Conservation (phyloP, 2,797 vertebrate genomes). For the Macropus fuliginosus region DNA sequence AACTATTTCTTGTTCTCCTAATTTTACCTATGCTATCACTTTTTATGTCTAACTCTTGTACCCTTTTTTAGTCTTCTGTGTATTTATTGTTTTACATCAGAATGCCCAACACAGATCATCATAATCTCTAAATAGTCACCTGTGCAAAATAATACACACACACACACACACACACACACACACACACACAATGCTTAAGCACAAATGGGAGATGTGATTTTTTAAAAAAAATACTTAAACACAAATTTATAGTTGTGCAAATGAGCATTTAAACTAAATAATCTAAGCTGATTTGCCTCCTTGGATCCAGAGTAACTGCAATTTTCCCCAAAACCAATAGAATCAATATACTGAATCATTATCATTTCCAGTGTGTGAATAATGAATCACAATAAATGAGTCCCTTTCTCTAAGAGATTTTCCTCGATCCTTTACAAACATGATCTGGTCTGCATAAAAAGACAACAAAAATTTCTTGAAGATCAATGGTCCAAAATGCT, state of each 20-base stretch:
- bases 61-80: background rate
- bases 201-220: too few relatives aligned
- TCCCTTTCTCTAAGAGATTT: background rate
- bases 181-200: background rate
- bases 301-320: background rate
- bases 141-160: background rate
- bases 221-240: background rate
- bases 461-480: background rate
- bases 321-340: background rate
- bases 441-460: background rate
- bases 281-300: background rate
- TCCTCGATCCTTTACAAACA: background rate
- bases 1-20: background rate
- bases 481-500: background rate
- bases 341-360: background rate
- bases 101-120: background rate
- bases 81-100: background rate
- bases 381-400: background rate
- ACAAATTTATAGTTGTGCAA: background rate
- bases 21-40: background rate
- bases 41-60: too few relatives aligned
- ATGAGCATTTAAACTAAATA: background rate
- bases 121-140: background rate
- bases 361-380: background rate
- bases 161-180: too few relatives aligned